phyloP scores from a whole-genome alignment of 2,113 vertebrate species.

The Aramus guarauna region DNA sequence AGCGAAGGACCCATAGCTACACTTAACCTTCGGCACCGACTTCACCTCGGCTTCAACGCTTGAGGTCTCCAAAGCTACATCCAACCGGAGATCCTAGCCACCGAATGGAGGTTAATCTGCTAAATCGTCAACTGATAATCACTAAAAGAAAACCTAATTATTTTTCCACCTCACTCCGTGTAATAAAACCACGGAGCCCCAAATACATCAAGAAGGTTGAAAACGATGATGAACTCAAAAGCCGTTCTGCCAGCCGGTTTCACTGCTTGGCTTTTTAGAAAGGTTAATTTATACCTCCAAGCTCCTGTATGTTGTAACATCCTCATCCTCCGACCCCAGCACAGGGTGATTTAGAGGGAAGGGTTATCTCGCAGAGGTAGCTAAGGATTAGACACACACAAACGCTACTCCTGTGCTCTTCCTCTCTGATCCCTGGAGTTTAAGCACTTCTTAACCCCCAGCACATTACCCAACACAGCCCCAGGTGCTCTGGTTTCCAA shows the following conservation, averaged over 20 bases:
- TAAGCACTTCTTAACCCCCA: neutral
- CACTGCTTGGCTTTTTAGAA: neutral
- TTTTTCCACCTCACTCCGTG: neutral
- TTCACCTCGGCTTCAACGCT: neutral
- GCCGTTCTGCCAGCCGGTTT: neutral
- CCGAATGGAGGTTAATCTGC: neutral
- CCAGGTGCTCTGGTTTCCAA: neutral
- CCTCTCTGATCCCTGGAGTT: neutral
- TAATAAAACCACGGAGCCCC: neutral
- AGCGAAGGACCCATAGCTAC: neutral
- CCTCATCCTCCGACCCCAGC: neutral
- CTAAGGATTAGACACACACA: neutral
- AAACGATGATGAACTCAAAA: neutral
- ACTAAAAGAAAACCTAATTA: neutral
- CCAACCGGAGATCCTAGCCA: neutral
- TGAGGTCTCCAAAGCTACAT: neutral
- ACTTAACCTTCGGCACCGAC: neutral
- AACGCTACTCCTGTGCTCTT: neutral
- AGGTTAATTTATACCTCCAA: neutral
- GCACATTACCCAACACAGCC: rapidly evolving
- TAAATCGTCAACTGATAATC: neutral
- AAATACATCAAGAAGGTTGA: neutral
- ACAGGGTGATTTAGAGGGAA: neutral
- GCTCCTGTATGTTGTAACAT: neutral
- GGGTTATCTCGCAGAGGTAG: neutral